Base-by-base conservation (phyloP, 64 coral and sea anemone species). In the Hydrozoanthus tunicans region DNA sequence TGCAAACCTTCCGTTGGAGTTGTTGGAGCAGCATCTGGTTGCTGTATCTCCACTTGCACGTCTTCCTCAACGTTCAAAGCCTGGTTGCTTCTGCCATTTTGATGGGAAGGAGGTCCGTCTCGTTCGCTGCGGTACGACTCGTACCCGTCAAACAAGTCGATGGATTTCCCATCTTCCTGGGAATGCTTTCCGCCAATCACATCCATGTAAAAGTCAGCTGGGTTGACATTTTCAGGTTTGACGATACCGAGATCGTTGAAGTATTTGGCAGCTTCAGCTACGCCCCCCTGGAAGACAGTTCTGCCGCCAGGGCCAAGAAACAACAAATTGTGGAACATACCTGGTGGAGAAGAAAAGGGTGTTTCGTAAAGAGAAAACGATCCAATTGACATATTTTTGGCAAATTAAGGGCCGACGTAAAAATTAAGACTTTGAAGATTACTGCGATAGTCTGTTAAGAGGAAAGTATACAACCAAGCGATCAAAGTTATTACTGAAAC, bases 141-240 rank as follows among this genome's bases (percentile, higher is more conserved):
- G 58, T 88, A 93, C 20, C 62, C 62, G 12, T 65, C 25, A 60
- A 81, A 93, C 9, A 89, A 64, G 51, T 93, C 61, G 7, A 61
- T n/a, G 17, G 69, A 65, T 5, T 15, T 25, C 0, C 77, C 83
- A n/a, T 64, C 68, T 25, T 81, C 66, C 12, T 63, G 10, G 6
- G 58, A 64, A 6, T 86, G 76, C 17, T 61, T 24, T 57, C 85
- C 92, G 73, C 85, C 92, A 70, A 93, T 93, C 60, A 93, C 92
- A 72, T 93, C 92, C 92, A 93, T 93, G 83, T 93, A 93, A 54
- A 59, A 93, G 73, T 93, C 92, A 15, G 92, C 85, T 25, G 92
- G 92, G 64, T 93, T 93, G 14, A 93, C 76, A 9, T 93, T 90
- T 8, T 64, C 75, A 6, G 92, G 92, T 65, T 77, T 89, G 0